phyloP scores from a whole-genome alignment of 2,113 vertebrate genomes.

The Elephantulus edwardii region DNA sequence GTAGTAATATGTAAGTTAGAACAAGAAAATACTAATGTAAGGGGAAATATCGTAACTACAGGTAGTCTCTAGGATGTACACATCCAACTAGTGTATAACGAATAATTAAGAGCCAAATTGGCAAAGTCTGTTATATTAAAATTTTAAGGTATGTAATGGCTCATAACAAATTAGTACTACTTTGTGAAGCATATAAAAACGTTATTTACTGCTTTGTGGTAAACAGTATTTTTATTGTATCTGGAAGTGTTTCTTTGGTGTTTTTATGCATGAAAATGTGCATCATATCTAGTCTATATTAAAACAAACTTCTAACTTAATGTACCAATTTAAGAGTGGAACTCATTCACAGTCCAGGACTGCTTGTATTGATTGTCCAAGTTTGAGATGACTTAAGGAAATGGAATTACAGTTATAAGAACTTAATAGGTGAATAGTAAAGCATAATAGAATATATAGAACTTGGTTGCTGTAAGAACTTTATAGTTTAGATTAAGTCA shows the following conservation, averaged over 20 bases:
- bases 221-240: too few species aligned
- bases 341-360: not conserved
- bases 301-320: not conserved
- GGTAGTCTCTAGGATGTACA: not conserved
- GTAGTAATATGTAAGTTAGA: too few species aligned
- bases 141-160: too few species aligned
- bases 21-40: not conserved
- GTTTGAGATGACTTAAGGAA: not conserved
- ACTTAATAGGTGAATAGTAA: not conserved
- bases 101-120: not conserved
- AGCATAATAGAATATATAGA: not conserved
- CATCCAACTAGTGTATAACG: not conserved
- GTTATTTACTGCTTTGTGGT: too few species aligned
- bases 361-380: not conserved
- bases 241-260: too few species aligned
- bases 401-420: not conserved
- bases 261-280: not conserved
- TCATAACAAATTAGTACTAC: too few species aligned
- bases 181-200: too few species aligned
- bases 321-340: not conserved
- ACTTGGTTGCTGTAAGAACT: not conserved
- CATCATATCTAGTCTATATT: not conserved
- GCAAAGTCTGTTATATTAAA: not conserved
- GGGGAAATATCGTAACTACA: not conserved
- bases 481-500: not conserved